These are phyloP conservation scores for Stigmatopora argus DNA, from an alignment of 2,113 vertebrate genomes.

Conservation along the genomic window DNA sequence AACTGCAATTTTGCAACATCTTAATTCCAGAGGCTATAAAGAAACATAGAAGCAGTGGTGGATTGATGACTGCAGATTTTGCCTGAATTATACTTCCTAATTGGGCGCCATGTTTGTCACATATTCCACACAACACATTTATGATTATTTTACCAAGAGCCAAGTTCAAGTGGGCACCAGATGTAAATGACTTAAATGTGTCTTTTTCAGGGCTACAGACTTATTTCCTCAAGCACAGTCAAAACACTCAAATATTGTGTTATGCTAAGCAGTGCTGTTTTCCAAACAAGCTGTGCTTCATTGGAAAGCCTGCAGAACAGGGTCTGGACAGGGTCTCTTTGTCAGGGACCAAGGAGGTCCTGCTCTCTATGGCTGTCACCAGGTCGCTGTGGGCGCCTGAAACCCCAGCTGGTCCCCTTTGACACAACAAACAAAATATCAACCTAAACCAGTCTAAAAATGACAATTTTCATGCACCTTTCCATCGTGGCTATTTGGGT, in stretches of 20 bases:
- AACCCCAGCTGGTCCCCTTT: conserved; percentile 57
- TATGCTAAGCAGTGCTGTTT: conserved; percentile 68
- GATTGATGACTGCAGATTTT: not conserved
- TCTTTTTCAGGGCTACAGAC: conserved; percentile 55
- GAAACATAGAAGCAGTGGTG: not conserved
- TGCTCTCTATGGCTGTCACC: conserved; percentile 57
- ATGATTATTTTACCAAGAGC: not conserved
- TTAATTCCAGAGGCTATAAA: not conserved
- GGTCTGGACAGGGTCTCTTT: conserved; percentile 68
- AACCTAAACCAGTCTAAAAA: conserved; percentile 5
- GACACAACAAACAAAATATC: conserved; percentile 55
- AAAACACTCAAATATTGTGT: conserved; percentile 72
- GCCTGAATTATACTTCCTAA: not conserved
- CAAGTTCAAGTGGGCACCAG: not conserved
- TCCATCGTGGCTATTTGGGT: not conserved
- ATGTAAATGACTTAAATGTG: conserved; percentile 43
- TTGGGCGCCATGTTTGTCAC: not conserved
- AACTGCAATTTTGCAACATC: not conserved
- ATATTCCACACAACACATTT: conserved; percentile 3
- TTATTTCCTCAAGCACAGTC: conserved; percentile 65
- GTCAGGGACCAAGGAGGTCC: conserved; percentile 56
- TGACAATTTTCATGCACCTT: conserved; percentile 1
- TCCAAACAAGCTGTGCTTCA: conserved; percentile 62
- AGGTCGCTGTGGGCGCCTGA: conserved; percentile 28
- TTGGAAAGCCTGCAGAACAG: conserved; percentile 49